Base-by-base conservation (phyloP, 2,113 vertebrate genomes). In the Cyprinodon tularosa region DNA sequence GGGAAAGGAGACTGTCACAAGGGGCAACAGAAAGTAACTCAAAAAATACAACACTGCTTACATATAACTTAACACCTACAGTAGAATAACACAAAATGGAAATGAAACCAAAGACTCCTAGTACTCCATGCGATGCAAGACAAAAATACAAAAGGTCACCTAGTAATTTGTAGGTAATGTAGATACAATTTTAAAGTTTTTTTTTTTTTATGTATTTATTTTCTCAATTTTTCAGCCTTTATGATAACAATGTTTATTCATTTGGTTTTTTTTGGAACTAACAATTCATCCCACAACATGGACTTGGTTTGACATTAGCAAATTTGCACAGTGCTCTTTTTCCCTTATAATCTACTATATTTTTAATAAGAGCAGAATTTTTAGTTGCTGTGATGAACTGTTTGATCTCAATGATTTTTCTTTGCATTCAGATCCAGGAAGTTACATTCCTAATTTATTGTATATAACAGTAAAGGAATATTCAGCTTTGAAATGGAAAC, bases 401-500 rank as follows among this genome's bases (percentile, higher is more conserved):
- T 42, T 70, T 60, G 36, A 29, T 36, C 40, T 48, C 47, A 53
- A 20, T 53, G 50, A n/a, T 53, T 63, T 4, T 17, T 45, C 47
- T 42, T 22, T 39, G 11, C 11, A 62, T 39, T 22, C 63, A 62
- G 63, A 17, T 39, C 39, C 6, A 68, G 10, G 3, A 3, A 12
- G 6, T 38, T 61, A 68, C 39, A 12, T 4, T 63, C 22, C 13
- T 47, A 36, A 36, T 37, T 62, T 29, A 57, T 61, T 57, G 36
- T 17, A 7, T 2, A 60, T 6, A 36, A 38, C 29, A 53, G 50
- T 29, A 48, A 36, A 60, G 37, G 36, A 45, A 29, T n/a, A 62
- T 48, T 59, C 6, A 44, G 60, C 38, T 73, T 44, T 47, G 61
- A 80, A 67, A 68, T 45, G 15, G 48, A 36, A n/a, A 53, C 17